A percentile compares a stretch with the other conserved stretches of the same genome.
These are phyloP conservation scores for Fopius arisanus DNA, from an alignment of 1,140 invertebrate genomes.

Conservation along the genomic window DNA sequence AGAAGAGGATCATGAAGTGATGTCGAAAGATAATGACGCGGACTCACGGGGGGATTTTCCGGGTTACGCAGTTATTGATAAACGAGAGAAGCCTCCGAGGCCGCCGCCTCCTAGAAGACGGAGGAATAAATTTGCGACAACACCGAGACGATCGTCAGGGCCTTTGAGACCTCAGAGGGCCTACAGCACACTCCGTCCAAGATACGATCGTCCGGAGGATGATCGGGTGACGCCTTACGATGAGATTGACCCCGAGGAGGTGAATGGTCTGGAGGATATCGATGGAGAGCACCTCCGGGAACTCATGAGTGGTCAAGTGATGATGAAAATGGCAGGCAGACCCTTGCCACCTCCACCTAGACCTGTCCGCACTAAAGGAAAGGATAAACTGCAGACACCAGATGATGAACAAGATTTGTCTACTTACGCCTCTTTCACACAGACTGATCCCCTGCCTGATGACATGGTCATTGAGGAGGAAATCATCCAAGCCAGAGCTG, in stretches of 20 bases:
- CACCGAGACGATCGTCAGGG: constrained; percentile 44
- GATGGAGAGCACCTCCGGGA: constrained; percentile 65
- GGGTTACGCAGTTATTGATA: constrained; percentile 76
- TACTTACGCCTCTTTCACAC: constrained; percentile 76
- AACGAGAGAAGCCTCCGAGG: constrained; percentile 66
- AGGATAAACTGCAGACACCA: constrained; percentile 40
- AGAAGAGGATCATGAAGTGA: constrained; percentile 36
- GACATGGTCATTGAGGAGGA: constrained; percentile 75
- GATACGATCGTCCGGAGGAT: constrained; percentile 28
- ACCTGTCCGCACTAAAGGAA: constrained; percentile 69
- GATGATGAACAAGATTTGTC: constrained; percentile 40
- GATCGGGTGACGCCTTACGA: constrained; percentile 62
- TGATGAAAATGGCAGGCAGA: constrained; percentile 81
- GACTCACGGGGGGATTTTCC: constrained; percentile 59
- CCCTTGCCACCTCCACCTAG: constrained; percentile 83
- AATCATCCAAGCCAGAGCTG: constrained; percentile 54
- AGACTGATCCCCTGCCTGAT: constrained; percentile 82
- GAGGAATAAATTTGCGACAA: constrained; percentile 63
- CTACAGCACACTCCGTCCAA: constrained; percentile 73
- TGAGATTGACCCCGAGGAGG: constrained; percentile 67
- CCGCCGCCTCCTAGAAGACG: constrained; percentile 67
- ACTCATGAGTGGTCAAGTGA: constrained; percentile 73
- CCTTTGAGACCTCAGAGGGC: constrained; percentile 68
- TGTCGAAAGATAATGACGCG: constrained; percentile 36
- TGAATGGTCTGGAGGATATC: not conserved